Percentiles rank a stretch among this genome's conserved stretches.
These are phyloP conservation scores for Antennarius maculatus DNA, from an alignment of 2,797 vertebrate species.

Conservation along the genomic window DNA sequence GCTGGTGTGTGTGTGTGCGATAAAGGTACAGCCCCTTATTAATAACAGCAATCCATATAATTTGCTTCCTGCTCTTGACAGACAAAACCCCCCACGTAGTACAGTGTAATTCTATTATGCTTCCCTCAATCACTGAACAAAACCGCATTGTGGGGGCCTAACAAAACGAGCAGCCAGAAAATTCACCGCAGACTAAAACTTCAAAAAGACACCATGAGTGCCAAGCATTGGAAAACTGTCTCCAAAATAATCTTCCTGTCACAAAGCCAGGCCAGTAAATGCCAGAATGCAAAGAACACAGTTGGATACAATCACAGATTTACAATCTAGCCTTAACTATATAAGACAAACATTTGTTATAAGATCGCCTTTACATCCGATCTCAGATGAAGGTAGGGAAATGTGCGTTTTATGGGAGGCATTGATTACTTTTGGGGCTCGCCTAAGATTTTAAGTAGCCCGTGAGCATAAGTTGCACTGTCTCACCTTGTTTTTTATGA, in stretches of 20 bases:
- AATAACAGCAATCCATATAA: constrained; percentile 71
- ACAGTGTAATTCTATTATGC: constrained; percentile 65
- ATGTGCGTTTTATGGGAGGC: constrained; percentile 75
- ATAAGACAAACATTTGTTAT: constrained; percentile 63
- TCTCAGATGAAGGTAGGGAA: constrained; percentile 66
- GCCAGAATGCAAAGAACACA: constrained; percentile 44
- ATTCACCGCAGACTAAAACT: constrained; percentile 42
- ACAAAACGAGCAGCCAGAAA: constrained; percentile 56
- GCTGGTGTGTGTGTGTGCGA: constrained; percentile 54
- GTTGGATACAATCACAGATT: constrained; percentile 54
- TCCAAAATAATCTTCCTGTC: constrained; percentile 34
- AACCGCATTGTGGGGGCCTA: constrained; percentile 57
- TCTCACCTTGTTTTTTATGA: constrained; percentile 75
- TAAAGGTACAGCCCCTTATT: constrained; percentile 67
- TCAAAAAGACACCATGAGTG: constrained; percentile 39
- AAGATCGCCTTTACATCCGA: constrained; percentile 70
- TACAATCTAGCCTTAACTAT: constrained; percentile 59
- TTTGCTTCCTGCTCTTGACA: constrained; percentile 67
- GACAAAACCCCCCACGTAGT: constrained; percentile 65
- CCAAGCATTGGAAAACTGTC: constrained; percentile 28
- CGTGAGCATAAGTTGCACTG: constrained; percentile 49
- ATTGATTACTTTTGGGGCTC: constrained; percentile 78
- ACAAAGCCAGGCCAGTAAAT: constrained; percentile 51
- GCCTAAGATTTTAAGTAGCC: constrained; percentile 62
- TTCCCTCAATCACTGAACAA: constrained; percentile 66